Base-by-base conservation (phyloP, 1,140 invertebrate genomes). In the Hydropsyche tenuis region DNA sequence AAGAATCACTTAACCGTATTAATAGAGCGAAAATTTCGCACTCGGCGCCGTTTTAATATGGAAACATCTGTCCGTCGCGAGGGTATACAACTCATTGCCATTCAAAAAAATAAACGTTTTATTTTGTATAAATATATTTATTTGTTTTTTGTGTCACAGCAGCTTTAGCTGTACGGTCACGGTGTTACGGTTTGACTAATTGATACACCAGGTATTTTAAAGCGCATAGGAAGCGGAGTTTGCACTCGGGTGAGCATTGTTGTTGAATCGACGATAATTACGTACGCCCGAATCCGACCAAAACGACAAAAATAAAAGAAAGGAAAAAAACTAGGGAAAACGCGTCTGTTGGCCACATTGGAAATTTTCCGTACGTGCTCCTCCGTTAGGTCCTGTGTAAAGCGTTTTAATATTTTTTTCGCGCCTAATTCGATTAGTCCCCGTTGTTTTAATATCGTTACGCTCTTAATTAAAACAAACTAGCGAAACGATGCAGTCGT, bases 121-220 rank as follows among this genome's bases (percentile, higher is more conserved):
- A 4, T 37, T 4, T 9, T 4, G 30, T 9, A 37, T 37, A 37
- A 37, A 37, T 4, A 37, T 53, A 18, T 53, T 1, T 7, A 53
- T 37, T 37, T 18, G n/a, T 48, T 53, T 53, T 53, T 18, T 63
- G 6, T 63, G 60, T 63, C 60, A 63, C 60, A 63, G 30, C 25
- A 63, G 27, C 12, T 63, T 27, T 27, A 27, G 12, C 23, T 25
- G 4, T 25, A 30, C 20, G 12, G 63, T 66, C 63, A 66, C 63
- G 63, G 63, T 66, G 30, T 42, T 66, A 42, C 42, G 63, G 30
- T 66, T 45, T 66, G 63, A 66, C 63, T 66, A 66, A 66, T 66
- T 66, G 63, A 66, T 66, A 66, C 63, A 66, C 30, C 63, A 66
- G 63, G 63, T 45, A 66, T 63, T 63, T 63, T 63, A 63, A 63